Evolutionary conservation across 2,797 vertebrate genomes (phyloP).

Genomic region (Eidolon dupreanum): DNA sequence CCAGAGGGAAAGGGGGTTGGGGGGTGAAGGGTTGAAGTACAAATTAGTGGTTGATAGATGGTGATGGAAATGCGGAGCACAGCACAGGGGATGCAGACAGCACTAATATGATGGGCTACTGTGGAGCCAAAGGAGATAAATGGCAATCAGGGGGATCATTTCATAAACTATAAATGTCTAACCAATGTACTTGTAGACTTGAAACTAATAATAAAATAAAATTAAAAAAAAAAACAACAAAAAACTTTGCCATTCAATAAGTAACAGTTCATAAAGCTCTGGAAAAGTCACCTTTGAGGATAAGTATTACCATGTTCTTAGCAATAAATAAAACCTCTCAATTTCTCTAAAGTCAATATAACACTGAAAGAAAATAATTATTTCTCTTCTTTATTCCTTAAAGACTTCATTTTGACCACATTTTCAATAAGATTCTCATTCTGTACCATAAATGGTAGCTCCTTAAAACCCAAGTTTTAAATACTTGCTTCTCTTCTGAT

Average conservation of each 20-base stretch:
- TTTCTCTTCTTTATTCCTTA: neutral
- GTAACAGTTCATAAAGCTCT: neutral
- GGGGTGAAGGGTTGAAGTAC: too few relatives aligned
- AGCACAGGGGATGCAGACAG: too few relatives aligned
- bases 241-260: neutral
- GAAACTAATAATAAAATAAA: too few relatives aligned
- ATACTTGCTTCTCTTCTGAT: neutral
- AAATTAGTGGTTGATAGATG: too few relatives aligned
- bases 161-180: too few relatives aligned
- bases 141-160: too few relatives aligned
- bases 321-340: neutral
- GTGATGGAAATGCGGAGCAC: too few relatives aligned
- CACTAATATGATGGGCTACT: too few relatives aligned
- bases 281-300: neutral
- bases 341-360: neutral
- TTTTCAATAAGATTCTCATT: slow-evolving; percentile 32
- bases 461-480: neutral
- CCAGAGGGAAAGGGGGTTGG: too few relatives aligned
- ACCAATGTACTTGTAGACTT: too few relatives aligned
- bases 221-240: too few relatives aligned
- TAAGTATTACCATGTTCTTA: neutral
- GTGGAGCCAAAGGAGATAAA: too few relatives aligned
- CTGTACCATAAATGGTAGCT: neutral
- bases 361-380: neutral
- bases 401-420: neutral